phyloP scores from a whole-genome alignment of 2,797 vertebrate species.

The Monodelphis domestica region DNA sequence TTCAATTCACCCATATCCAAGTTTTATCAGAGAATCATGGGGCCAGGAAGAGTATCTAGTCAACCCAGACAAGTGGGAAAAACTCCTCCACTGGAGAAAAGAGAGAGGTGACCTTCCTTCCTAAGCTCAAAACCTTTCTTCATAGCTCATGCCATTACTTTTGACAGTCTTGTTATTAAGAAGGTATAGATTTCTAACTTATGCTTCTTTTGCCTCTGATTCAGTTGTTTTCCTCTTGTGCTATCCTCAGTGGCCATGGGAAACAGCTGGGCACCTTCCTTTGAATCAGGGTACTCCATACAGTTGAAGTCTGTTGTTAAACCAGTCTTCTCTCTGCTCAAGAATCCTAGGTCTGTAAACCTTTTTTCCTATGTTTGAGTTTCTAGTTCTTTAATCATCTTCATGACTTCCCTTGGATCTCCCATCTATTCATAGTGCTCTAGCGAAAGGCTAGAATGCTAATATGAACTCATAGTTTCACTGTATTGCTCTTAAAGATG shows the following conservation, averaged over 20 bases:
- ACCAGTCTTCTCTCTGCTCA: slow-evolving; percentile 21
- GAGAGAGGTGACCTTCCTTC: not conserved
- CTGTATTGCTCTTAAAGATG: slow-evolving; percentile 36
- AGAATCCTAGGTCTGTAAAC: slow-evolving; percentile 6
- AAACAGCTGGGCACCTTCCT: slow-evolving; percentile 25
- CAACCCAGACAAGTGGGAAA: slow-evolving; percentile 43
- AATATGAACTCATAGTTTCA: slow-evolving; percentile 29
- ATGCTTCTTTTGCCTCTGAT: not conserved
- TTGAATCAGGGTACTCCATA: not conserved
- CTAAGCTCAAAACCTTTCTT: not conserved
- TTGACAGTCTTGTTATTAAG: slow-evolving; percentile 48
- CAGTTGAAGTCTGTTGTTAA: slow-evolving; percentile 3
- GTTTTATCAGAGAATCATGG: not conserved
- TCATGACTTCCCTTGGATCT: slow-evolving; percentile 9
- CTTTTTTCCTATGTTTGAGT: slow-evolving; percentile 30
- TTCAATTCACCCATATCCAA: slow-evolving; percentile 40
- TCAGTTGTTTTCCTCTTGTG: slow-evolving; percentile 11
- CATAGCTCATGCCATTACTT: slow-evolving; percentile 32
- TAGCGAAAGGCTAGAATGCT: slow-evolving; percentile 43
- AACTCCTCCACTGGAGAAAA: not conserved
- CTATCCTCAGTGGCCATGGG: slow-evolving; percentile 22
- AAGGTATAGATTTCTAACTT: slow-evolving; percentile 23
- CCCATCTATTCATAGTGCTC: not conserved
- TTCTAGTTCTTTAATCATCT: slow-evolving; percentile 9
- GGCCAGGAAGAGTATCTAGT: not conserved